Evolutionary conservation across 2,797 vertebrate species (phyloP), one percentile per base, ranked within the genome.

Genomic region (Melanotaenia trifasciata): DNA sequence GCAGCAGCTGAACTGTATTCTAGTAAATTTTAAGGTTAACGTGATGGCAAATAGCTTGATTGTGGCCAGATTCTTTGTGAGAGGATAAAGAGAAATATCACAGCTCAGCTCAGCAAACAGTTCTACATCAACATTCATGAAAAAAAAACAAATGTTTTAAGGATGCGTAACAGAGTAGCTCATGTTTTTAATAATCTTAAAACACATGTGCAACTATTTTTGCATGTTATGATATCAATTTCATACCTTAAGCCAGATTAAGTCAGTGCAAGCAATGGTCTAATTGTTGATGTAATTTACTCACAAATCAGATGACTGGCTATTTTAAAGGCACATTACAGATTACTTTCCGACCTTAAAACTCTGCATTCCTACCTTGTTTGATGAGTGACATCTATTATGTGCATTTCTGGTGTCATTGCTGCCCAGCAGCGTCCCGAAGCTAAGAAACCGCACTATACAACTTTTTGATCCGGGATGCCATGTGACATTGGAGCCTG

Each of bases 1-100:
- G 9, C 33, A 36, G 36, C 0, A 16, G 35, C 38, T 12, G 12
- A 10, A 30, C 20, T 70, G 10, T 51, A 51, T 50, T 47, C 7
- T 3, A 18, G 26, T 62, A 33, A 26, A 36, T 58, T 57, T 32
- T 12, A 38, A 33, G 28, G 33, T n/a, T 24, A 43, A 51, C 18
- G 6, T n/a, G 36, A 54, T 32, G 33, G 40, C 11, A 69, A 72
- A 67, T 58, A 28, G 64, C 54, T 30, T 47, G 43, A 45, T 45
- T 45, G 16, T 45, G 16, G 43, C 5, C 43, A 18, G 13, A 45
- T 18, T 45, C 1, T 45, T 45, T 45, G 18, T 20, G 43, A 18
- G 16, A 45, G 18, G 18, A 45, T 16, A 40, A 40, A 40, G 14
- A 40, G 6, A 54, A 14, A 26, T 22, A n/a, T 22, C 14, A 22